Percentiles rank a stretch among this genome's conserved stretches.
Evolutionary conservation across 1,140 invertebrate species (phyloP).

Genomic region (Brachionus asplanchnoidis): DNA sequence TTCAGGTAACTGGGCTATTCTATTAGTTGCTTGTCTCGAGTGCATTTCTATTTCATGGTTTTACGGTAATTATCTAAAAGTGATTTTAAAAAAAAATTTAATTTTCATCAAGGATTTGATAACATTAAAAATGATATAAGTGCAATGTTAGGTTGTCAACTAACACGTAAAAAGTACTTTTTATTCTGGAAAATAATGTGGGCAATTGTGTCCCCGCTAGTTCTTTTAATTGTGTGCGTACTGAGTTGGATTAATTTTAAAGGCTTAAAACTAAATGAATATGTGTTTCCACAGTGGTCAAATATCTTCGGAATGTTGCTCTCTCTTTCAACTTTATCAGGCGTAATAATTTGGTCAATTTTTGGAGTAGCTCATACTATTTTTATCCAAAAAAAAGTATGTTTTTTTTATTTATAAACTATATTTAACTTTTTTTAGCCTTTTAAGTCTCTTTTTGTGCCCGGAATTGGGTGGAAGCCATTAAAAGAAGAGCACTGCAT

Average conservation of each 20-base stretch:
- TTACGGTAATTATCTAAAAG: constrained; percentile 60
- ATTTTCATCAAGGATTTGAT: background rate
- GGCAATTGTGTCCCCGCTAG: background rate
- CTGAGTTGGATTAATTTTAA: constrained; percentile 5
- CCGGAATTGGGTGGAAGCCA: background rate
- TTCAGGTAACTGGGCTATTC: constrained; percentile 66
- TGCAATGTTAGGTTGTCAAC: constrained; percentile 25
- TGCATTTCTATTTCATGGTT: constrained; percentile 68
- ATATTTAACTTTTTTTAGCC: background rate
- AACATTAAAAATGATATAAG: constrained; percentile 22
- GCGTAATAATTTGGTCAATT: constrained; percentile 11
- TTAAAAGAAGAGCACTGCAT: background rate
- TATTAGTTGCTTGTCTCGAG: constrained; percentile 68
- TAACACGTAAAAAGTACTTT: background rate
- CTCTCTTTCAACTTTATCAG: background rate
- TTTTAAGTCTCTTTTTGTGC: background rate
- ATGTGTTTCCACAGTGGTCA: constrained; percentile 18
- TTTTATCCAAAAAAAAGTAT: constrained; percentile 14
- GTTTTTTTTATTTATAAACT: background rate
- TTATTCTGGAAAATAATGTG: constrained; percentile 25
- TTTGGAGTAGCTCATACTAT: background rate
- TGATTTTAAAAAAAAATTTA: background rate
- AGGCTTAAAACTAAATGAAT: background rate
- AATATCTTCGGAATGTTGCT: background rate
- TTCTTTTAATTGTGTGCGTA: background rate